These are phyloP conservation scores for Drosophila sechellia DNA, from an alignment of 1,140 invertebrate species.

Conservation along the genomic window DNA sequence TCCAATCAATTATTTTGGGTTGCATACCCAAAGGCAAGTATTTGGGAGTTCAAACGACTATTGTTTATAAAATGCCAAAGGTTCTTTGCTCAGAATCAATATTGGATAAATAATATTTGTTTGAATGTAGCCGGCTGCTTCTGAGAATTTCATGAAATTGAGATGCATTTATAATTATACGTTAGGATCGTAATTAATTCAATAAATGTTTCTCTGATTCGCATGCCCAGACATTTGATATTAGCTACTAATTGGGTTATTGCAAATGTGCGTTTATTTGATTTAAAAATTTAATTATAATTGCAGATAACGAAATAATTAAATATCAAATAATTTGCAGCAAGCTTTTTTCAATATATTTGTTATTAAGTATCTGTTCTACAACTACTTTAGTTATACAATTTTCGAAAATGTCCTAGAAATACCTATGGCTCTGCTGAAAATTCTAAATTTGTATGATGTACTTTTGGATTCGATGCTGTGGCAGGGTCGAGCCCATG, in stretches of 20 bases:
- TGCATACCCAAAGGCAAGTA: background rate
- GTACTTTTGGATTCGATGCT: background rate
- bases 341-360: too few relatives aligned
- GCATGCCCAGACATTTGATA: conserved; percentile 2
- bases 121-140: background rate
- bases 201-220: background rate
- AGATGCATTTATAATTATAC: background rate
- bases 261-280: background rate
- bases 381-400: too few relatives aligned
- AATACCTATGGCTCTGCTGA: background rate
- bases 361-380: too few relatives aligned
- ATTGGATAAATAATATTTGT: background rate
- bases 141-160: background rate
- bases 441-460: background rate
- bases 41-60: background rate
- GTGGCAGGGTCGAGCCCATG: conserved; percentile 1
- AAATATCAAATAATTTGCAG: too few relatives aligned
- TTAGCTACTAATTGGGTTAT: background rate
- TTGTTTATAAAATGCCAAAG: background rate
- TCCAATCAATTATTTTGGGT: background rate
- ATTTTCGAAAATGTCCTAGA: background rate
- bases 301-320: background rate
- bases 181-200: background rate
- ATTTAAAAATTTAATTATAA: background rate
- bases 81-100: conserved; percentile 1